Evolutionary conservation across 2,888 invertebrate genomes (phyloP).

Genomic region (Lithosia quadra): DNA sequence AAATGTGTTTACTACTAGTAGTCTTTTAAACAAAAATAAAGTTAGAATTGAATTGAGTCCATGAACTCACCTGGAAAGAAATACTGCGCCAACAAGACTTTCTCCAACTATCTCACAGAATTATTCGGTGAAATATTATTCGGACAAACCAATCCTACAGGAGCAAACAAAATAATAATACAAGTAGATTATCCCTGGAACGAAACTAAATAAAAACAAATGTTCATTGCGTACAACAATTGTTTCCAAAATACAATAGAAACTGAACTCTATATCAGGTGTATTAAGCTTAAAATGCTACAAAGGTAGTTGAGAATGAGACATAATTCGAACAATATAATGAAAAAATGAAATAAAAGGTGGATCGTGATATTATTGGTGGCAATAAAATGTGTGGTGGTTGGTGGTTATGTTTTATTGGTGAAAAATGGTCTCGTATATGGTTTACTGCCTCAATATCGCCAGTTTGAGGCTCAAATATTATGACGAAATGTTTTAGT

Average conservation of each 20-base stretch:
- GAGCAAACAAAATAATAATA: constrained; percentile 44
- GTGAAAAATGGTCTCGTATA: background rate
- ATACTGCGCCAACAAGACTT: background rate
- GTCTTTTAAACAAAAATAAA: no score
- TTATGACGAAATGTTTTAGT: background rate
- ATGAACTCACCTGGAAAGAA: background rate
- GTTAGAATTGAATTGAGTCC: no score
- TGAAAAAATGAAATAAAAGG: constrained; percentile 31
- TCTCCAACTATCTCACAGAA: background rate
- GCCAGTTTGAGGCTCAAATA: background rate
- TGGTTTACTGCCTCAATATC: background rate
- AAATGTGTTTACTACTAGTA: no score
- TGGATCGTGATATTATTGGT: constrained; percentile 39
- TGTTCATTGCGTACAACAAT: constrained; percentile 32
- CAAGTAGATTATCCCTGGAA: constrained; percentile 45
- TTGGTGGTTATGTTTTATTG: constrained; percentile 16
- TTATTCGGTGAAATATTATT: constrained; percentile 11
- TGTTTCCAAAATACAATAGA: background rate
- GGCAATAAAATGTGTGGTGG: constrained; percentile 23
- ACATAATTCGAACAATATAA: constrained; percentile 27
- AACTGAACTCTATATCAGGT: fast-evolving
- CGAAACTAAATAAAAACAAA: constrained; percentile 54
- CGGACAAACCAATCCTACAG: constrained; percentile 33
- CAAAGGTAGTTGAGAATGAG: constrained; percentile 22
- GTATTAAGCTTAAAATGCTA: background rate